Evolutionary conservation across 2,113 vertebrate species (phyloP).

Genomic region (Seriola aureovittata): DNA sequence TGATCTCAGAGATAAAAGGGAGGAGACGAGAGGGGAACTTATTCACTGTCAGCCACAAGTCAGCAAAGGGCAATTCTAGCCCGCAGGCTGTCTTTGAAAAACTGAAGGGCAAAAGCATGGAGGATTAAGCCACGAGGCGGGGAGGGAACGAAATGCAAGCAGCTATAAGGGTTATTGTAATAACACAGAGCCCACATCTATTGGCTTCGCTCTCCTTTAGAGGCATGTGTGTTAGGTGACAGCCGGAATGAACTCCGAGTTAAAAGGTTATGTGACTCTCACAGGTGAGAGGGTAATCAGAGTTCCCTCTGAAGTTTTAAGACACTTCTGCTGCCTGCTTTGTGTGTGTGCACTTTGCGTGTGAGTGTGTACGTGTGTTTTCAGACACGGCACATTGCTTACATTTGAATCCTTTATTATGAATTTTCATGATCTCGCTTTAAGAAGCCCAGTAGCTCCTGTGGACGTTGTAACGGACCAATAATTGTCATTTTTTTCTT

Average conservation of each 20-base stretch:
- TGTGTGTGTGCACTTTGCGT: constrained; percentile 4
- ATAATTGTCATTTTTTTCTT: constrained; percentile 32
- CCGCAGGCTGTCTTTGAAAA: constrained; percentile 86
- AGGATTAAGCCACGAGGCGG: constrained; percentile 78
- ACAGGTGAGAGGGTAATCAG: constrained; percentile 44
- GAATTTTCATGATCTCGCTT: constrained; percentile 55
- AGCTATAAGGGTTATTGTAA: constrained; percentile 70
- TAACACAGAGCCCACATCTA: constrained; percentile 64
- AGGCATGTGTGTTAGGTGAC: constrained; percentile 49
- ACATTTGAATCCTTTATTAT: constrained; percentile 60
- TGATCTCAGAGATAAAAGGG: constrained; percentile 86
- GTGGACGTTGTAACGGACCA: constrained; percentile 38
- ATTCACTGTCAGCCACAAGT: constrained; percentile 84
- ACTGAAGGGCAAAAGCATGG: constrained; percentile 81
- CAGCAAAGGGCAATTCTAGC: constrained; percentile 85
- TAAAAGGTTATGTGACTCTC: constrained; percentile 63
- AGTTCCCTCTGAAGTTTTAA: constrained; percentile 62
- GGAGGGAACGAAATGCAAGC: constrained; percentile 63
- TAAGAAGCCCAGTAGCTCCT: constrained; percentile 25
- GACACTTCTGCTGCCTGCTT: constrained; percentile 24
- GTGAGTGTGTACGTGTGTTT: constrained; percentile 6
- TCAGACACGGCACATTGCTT: constrained; percentile 33
- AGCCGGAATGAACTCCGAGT: constrained; percentile 63
- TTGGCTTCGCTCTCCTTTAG: constrained; percentile 34
- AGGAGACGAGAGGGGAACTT: constrained; percentile 80